Evolutionary conservation across 2,797 vertebrate genomes (phyloP).

Genomic region (Momotus momota): DNA sequence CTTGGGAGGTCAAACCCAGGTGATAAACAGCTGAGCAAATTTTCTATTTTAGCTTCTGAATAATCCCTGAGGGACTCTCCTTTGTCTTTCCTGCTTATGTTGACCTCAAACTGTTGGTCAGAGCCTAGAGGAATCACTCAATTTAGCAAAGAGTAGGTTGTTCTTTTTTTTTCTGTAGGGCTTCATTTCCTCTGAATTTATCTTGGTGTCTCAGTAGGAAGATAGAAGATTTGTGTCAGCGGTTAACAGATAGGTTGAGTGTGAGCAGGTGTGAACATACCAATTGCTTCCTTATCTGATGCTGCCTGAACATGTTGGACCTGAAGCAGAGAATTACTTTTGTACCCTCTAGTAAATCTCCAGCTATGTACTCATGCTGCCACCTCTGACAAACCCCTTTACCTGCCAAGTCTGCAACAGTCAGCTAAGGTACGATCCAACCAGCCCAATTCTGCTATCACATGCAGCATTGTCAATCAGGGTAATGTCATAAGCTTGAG

Average conservation of each 20-base stretch:
- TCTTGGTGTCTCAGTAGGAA: slow-evolving; percentile 42
- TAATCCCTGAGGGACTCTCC: slow-evolving; percentile 35
- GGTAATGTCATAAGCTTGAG: background rate
- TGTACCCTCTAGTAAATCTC: background rate
- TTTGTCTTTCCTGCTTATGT: slow-evolving; percentile 45
- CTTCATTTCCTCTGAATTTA: slow-evolving; percentile 61
- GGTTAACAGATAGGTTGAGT: slow-evolving; percentile 16
- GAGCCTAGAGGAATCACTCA: slow-evolving; percentile 44
- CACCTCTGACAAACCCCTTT: background rate
- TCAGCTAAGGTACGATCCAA: background rate
- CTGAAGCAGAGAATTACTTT: background rate
- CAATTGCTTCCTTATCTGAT: slow-evolving; percentile 53
- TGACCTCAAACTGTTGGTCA: slow-evolving; percentile 56
- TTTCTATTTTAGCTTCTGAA: slow-evolving; percentile 50
- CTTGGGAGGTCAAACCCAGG: slow-evolving; percentile 55
- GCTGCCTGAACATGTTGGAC: background rate
- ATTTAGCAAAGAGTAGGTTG: background rate
- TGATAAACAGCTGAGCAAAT: slow-evolving; percentile 59
- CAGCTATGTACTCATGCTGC: background rate
- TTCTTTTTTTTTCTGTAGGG: background rate
- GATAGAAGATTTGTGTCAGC: slow-evolving; percentile 37
- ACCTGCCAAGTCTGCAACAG: background rate
- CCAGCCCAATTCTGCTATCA: rapidly evolving
- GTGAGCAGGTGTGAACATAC: slow-evolving; percentile 55
- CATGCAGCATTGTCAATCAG: rapidly evolving